Evolutionary conservation across 2,888 invertebrate genomes (phyloP).

Genomic region (Agonopterix subpropinquella): DNA sequence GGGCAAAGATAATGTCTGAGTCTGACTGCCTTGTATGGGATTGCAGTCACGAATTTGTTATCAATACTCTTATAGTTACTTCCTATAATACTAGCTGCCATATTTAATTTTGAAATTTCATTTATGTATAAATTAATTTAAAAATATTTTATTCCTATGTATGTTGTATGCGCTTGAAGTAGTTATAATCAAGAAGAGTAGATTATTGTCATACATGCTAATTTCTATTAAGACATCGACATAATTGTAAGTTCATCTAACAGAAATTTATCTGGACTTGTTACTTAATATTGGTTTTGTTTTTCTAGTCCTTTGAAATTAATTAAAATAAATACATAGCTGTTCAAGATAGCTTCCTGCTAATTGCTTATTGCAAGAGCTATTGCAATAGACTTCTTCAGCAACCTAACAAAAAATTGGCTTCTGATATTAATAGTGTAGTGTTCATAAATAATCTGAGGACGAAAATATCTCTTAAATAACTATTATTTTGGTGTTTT

Average conservation of each 20-base stretch:
- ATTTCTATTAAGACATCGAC: constrained; percentile 19
- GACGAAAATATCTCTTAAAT: no score
- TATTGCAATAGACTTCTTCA: no score
- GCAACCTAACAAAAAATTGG: no score
- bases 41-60: neutral
- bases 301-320: constrained; percentile 23
- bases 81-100: constrained; percentile 50
- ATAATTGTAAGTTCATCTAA: constrained; percentile 12
- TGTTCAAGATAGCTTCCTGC: no score
- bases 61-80: constrained; percentile 16
- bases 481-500: no score
- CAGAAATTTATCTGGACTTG: constrained; percentile 12
- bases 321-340: neutral
- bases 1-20: neutral
- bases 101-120: constrained; percentile 43
- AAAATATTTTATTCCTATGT: constrained; percentile 29
- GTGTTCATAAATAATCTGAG: no score
- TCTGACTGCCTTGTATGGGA: neutral
- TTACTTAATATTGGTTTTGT: constrained; percentile 13
- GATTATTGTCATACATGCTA: constrained; percentile 15
- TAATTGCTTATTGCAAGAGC: no score
- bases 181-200: constrained; percentile 19
- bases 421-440: no score
- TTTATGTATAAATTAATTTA: constrained; percentile 23
- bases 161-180: constrained; percentile 34